These are phyloP conservation scores for Salvator merianae DNA, from an alignment of 2,113 vertebrate species.

Conservation along the genomic window DNA sequence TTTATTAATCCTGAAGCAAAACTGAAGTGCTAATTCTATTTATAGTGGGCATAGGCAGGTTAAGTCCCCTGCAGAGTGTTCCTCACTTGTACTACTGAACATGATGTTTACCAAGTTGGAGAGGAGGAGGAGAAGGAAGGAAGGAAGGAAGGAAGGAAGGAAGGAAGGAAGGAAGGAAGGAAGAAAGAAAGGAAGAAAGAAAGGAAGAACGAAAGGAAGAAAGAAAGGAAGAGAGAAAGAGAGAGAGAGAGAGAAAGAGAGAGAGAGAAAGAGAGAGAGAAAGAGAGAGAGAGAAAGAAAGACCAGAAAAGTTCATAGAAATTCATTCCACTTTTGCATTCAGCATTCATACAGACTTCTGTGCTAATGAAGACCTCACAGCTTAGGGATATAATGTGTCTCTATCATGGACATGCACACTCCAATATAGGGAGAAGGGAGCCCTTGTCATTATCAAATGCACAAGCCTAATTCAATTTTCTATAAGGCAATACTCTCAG, in stretches of 20 bases:
- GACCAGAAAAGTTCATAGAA: neutral
- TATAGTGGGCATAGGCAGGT: neutral
- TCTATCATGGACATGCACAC: constrained; percentile 19
- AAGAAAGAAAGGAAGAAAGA: no score
- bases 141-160: no score
- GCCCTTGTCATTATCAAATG: constrained; percentile 20
- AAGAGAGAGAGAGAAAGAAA: no score
- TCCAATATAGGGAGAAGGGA: constrained; percentile 15
- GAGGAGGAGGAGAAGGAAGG: no score
- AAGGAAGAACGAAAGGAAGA: no score
- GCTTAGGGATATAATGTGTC: constrained; percentile 4
- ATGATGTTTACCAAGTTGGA: no score
- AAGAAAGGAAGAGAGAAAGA: no score
- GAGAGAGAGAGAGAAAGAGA: neutral
- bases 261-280: no score
- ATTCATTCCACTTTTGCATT: constrained; percentile 18
- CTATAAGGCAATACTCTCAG: constrained; percentile 34
- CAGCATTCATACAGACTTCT: constrained; percentile 17
- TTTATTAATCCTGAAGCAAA: neutral
- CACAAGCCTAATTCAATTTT: constrained; percentile 44
- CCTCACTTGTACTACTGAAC: no score
- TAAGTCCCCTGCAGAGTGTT: neutral
- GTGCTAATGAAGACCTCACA: constrained; percentile 19
- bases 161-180: neutral
- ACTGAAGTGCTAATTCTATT: neutral